Percentiles rank a stretch among this genome's conserved stretches.
Evolutionary conservation across 2,888 invertebrate genomes (phyloP).

Genomic region (Dasysyrphus albostriatus): DNA sequence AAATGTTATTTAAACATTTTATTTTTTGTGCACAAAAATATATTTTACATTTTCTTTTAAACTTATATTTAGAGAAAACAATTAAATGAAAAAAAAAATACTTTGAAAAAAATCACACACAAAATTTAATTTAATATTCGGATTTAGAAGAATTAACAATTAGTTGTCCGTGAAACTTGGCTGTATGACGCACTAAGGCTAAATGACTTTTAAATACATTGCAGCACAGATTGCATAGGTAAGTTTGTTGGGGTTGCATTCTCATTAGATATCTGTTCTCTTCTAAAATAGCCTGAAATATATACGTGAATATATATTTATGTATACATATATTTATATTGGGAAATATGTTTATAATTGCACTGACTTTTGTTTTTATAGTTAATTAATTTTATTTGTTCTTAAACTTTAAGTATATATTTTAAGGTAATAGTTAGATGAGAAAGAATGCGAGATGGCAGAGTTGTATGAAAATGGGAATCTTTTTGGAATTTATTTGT

Average conservation of each 20-base stretch:
- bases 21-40: slow-evolving; percentile 22
- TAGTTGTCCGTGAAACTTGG: slow-evolving; percentile 77
- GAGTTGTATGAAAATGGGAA: slow-evolving; percentile 9
- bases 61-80: slow-evolving; percentile 26
- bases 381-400: slow-evolving; percentile 18
- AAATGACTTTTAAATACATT: slow-evolving; percentile 78
- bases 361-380: slow-evolving; percentile 41
- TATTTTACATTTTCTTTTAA: slow-evolving; percentile 12
- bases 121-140: slow-evolving; percentile 61
- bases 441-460: slow-evolving; percentile 22
- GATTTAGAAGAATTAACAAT: slow-evolving; percentile 71
- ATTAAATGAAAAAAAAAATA: slow-evolving; percentile 34
- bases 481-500: not conserved
- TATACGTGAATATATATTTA: slow-evolving; percentile 66
- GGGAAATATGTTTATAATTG: slow-evolving; percentile 41
- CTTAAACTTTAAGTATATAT: slow-evolving; percentile 38
- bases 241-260: slow-evolving; percentile 77
- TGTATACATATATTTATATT: slow-evolving; percentile 23
- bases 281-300: slow-evolving; percentile 77
- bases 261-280: slow-evolving; percentile 78
- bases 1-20: slow-evolving; percentile 25
- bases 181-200: slow-evolving; percentile 77
- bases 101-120: slow-evolving; percentile 36
- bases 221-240: slow-evolving; percentile 77
- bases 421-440: slow-evolving; percentile 43